Conservation (phyloP, 2,113 vertebrate species). For the Raja brachyura region DNA sequence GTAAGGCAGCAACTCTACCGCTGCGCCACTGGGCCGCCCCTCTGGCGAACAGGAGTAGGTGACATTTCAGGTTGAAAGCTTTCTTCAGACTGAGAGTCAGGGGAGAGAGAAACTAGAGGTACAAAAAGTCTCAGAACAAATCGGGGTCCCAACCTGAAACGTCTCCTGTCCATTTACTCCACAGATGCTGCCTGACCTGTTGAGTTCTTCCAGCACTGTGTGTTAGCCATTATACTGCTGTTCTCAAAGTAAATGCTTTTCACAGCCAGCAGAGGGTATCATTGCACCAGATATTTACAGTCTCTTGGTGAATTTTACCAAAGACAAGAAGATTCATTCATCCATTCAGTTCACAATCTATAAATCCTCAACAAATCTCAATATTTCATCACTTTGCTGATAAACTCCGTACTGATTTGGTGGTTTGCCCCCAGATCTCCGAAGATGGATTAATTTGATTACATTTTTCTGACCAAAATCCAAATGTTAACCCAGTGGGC, state of each 20-base stretch:
- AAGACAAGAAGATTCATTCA: background rate
- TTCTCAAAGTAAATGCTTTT: background rate
- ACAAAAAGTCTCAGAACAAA: no score
- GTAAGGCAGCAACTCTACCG: no score
- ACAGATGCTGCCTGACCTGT: no score
- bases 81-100: no score
- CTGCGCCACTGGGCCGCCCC: no score
- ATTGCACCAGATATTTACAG: conserved; percentile 13
- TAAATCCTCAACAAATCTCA: background rate
- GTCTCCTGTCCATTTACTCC: no score
- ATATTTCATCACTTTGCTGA: background rate
- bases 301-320: background rate
- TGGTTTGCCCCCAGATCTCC: background rate
- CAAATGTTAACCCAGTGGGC: conserved; percentile 2
- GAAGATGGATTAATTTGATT: conserved; percentile 1
- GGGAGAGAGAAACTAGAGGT: no score
- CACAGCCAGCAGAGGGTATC: background rate
- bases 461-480: conserved; percentile 18
- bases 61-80: no score
- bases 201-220: no score
- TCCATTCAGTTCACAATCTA: background rate
- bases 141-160: no score
- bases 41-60: no score
- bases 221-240: no score
- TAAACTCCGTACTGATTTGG: background rate